These are phyloP conservation scores for Odontothrips loti DNA, from an alignment of 2,888 invertebrate genomes.

Conservation along the genomic window DNA sequence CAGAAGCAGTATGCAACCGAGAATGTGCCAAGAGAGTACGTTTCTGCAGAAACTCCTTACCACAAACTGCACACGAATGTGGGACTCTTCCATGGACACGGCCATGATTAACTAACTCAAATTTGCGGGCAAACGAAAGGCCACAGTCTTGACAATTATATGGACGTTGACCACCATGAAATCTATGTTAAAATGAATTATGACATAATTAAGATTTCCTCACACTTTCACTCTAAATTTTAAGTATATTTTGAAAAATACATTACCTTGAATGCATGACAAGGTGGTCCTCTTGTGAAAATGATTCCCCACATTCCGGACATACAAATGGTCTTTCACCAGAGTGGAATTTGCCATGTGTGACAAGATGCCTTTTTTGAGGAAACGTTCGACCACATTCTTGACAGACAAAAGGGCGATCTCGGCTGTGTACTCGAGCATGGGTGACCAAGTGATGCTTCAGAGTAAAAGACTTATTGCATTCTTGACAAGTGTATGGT, in stretches of 20 bases:
- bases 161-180: constrained; percentile 93
- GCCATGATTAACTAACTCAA: constrained; percentile 79
- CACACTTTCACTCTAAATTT: constrained; percentile 29
- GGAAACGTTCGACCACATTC: constrained; percentile 81
- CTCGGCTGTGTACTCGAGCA: constrained; percentile 74
- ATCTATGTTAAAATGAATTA: constrained; percentile 65
- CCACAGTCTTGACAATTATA: constrained; percentile 91
- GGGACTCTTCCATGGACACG: constrained; percentile 75
- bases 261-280: constrained; percentile 49
- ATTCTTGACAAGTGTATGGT: constrained; percentile 77
- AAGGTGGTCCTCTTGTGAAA: constrained; percentile 83
- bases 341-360: constrained; percentile 81
- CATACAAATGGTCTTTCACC: constrained; percentile 83
- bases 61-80: constrained; percentile 75
- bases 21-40: constrained; percentile 71
- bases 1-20: constrained; percentile 62
- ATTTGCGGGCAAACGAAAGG: constrained; percentile 77
- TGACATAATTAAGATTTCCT: constrained; percentile 53
- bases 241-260: not conserved
- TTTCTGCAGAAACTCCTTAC: constrained; percentile 81
- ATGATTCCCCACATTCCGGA: constrained; percentile 85
- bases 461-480: constrained; percentile 80
- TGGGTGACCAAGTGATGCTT: constrained; percentile 77
- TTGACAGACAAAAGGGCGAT: constrained; percentile 74
- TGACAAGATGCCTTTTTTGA: constrained; percentile 73